Conservation (phyloP, 2,113 vertebrate species). For the Empidonax traillii region DNA sequence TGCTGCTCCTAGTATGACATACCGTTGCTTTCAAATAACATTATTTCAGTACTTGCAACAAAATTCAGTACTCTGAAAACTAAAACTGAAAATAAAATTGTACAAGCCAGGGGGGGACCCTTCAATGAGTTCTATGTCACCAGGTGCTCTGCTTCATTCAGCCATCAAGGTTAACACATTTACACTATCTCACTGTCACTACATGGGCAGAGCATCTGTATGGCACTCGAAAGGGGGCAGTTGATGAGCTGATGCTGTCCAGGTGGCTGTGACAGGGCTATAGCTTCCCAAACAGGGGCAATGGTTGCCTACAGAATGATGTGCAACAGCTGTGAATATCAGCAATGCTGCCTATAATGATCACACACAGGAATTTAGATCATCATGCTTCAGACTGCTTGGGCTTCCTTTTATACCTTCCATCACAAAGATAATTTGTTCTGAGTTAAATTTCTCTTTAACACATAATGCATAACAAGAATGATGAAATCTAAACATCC, state of each 20-base stretch:
- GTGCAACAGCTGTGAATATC: background rate
- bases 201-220: background rate
- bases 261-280: background rate
- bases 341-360: background rate
- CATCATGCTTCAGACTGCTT: background rate
- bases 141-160: background rate
- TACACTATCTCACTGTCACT: background rate
- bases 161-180: background rate
- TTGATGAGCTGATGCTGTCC: background rate
- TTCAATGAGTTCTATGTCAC: background rate
- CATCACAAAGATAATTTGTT: background rate
- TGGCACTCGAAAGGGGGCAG: background rate
- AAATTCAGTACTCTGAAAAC: background rate
- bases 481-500: background rate
- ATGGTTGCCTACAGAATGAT: accelerated
- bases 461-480: accelerated
- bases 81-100: background rate
- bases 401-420: background rate
- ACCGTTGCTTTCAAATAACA: background rate
- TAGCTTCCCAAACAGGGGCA: background rate
- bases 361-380: background rate
- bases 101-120: background rate
- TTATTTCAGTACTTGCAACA: background rate
- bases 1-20: background rate
- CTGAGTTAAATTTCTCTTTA: background rate